These are phyloP conservation scores for Machimus rusticus DNA, from an alignment of 2,888 invertebrate species.

Conservation along the genomic window DNA sequence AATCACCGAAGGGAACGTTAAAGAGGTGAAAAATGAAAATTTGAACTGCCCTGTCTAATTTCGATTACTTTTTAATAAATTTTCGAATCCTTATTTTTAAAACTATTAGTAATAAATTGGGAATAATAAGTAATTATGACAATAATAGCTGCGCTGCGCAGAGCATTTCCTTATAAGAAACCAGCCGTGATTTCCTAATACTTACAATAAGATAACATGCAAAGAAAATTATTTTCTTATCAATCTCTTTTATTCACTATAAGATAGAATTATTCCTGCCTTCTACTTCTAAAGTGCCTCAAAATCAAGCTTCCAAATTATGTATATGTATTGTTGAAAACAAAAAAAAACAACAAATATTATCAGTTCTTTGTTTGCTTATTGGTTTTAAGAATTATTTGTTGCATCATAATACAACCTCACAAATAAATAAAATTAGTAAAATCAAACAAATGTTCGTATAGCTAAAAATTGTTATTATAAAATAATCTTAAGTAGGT, in stretches of 20 bases:
- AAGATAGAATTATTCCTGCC: not conserved
- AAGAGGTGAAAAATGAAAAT: too few relatives aligned
- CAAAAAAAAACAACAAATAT: not conserved
- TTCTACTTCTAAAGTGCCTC: not conserved
- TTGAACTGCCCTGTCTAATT: not conserved
- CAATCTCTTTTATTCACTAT: not conserved
- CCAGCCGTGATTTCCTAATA: not conserved
- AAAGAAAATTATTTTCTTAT: not conserved
- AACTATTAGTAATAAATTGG: not conserved
- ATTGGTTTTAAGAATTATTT: not conserved
- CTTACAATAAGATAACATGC: not conserved
- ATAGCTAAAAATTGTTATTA: not conserved
- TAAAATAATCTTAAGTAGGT: conserved; percentile 16
- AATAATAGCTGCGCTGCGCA: not conserved
- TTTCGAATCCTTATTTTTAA: not conserved
- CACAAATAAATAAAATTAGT: not conserved
- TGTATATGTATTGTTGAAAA: not conserved
- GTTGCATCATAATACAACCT: not conserved
- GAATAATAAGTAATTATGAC: not conserved
- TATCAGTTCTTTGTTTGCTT: not conserved
- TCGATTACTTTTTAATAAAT: not conserved
- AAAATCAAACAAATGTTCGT: not conserved
- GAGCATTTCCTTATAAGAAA: not conserved
- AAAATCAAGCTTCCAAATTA: not conserved
- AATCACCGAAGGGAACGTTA: too few relatives aligned